These are phyloP conservation scores for Sinocyclocheilus maitianheensis DNA, from an alignment of 2,113 vertebrate genomes.

Conservation along the genomic window DNA sequence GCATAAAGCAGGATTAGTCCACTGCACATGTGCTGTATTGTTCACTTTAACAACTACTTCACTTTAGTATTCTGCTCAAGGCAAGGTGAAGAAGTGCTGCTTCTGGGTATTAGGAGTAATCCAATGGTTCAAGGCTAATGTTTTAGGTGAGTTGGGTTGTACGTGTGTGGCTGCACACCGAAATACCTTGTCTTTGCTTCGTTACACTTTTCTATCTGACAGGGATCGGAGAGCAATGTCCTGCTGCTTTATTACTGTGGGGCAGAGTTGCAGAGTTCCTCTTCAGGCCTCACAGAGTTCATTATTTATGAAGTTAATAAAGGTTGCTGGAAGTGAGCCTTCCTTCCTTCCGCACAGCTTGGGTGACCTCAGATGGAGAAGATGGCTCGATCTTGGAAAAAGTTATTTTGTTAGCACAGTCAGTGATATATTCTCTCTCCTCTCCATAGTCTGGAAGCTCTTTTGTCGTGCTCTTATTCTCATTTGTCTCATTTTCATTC, in stretches of 20 bases:
- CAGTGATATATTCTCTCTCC: constrained; percentile 35
- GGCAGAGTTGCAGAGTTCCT: constrained; percentile 42
- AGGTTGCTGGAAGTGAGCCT: constrained; percentile 42
- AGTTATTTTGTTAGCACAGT: constrained; percentile 29
- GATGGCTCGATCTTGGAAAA: background rate
- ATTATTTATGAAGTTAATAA: constrained; percentile 61
- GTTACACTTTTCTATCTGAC: background rate
- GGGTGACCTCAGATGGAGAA: constrained; percentile 32
- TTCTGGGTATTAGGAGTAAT: constrained; percentile 37
- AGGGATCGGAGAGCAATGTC: background rate
- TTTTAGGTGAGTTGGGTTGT: constrained; percentile 14
- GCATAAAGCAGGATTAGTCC: constrained; percentile 25
- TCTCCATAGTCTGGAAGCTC: background rate
- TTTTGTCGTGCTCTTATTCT: constrained; percentile 30
- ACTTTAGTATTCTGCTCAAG: background rate
- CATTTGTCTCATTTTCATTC: constrained; percentile 17
- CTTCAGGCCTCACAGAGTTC: constrained; percentile 34
- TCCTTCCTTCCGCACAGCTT: constrained; percentile 37
- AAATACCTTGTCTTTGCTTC: background rate
- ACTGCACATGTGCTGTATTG: background rate
- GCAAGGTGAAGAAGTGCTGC: background rate
- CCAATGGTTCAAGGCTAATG: constrained; percentile 21
- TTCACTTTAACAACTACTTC: constrained; percentile 18
- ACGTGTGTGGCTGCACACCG: background rate
- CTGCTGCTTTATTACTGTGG: constrained; percentile 55